phyloP scores from a whole-genome alignment of 1,140 invertebrate genomes.

The Bombyx mandarina region DNA sequence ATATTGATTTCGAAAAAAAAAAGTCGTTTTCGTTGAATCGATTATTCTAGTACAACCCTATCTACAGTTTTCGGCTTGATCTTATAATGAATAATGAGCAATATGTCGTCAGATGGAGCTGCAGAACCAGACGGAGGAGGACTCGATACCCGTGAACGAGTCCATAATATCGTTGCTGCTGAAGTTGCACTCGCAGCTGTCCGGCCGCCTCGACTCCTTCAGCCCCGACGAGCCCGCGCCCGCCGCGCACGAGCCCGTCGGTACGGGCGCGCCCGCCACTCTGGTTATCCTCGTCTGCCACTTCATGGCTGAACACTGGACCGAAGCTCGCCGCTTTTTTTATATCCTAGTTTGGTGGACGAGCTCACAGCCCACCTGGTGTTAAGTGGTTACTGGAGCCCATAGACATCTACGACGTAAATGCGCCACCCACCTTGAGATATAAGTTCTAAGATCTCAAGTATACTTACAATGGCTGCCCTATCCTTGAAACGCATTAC shows the following conservation, averaged over 20 bases:
- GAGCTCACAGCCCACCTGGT: too few species aligned
- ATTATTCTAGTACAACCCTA: too few species aligned
- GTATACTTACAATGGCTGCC: too few species aligned
- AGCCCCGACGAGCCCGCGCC: conserved; percentile 58
- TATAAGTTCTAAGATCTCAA: too few species aligned
- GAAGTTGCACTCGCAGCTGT: conserved; percentile 93
- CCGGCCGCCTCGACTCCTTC: conserved; percentile 85
- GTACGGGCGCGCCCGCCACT: conserved; percentile 5
- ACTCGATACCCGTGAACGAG: conserved; percentile 82
- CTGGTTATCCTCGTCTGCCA: background rate
- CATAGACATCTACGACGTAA: too few species aligned
- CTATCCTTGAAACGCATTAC: too few species aligned
- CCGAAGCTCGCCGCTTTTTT: background rate
- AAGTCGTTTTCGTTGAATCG: too few species aligned
- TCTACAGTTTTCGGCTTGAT: too few species aligned
- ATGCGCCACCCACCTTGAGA: too few species aligned
- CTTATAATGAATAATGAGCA: too few species aligned
- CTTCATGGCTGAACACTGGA: background rate
- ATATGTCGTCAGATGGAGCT: conserved; percentile 30
- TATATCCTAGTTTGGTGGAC: background rate
- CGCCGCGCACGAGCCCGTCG: conserved; percentile 37
- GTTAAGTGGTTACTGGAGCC: too few species aligned
- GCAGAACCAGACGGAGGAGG: conserved; percentile 47
- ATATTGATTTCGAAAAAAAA: too few species aligned
- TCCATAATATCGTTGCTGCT: conserved; percentile 92